A percentile compares a stretch with the other conserved stretches of the same genome.
Conservation (phyloP, 2,888 invertebrate species). For the Sceliomorpha sp. region DNA sequence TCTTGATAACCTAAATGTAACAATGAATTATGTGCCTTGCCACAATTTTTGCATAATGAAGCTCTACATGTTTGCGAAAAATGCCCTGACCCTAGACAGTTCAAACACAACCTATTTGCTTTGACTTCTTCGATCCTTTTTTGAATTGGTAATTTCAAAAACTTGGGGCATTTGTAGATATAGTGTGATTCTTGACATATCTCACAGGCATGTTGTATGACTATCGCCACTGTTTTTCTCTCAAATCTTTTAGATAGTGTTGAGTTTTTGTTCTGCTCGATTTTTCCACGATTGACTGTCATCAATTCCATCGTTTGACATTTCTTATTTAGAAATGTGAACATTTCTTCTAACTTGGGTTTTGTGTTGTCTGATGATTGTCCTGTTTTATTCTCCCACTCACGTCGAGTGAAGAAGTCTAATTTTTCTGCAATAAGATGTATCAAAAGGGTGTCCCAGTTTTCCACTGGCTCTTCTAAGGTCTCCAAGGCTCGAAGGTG, state of each 20-base stretch:
- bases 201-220: conserved; percentile 2
- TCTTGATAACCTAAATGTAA: conserved; percentile 4
- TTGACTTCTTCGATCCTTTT: neutral
- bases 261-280: neutral
- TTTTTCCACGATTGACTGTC: neutral
- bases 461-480: conserved; percentile 3
- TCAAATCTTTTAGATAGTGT: conserved; percentile 3
- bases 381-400: conserved; percentile 11
- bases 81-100: no score
- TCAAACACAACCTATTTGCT: no score
- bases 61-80: conserved; percentile 7
- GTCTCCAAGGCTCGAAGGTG: conserved; percentile 2
- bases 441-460: conserved; percentile 12
- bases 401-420: conserved; percentile 7
- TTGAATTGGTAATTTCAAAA: conserved; percentile 4
- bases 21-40: conserved; percentile 2
- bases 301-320: conserved; percentile 3
- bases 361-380: neutral
- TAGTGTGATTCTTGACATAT: conserved; percentile 4
- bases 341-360: conserved; percentile 3
- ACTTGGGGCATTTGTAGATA: neutral
- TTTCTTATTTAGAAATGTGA: conserved; percentile 4
- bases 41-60: conserved; percentile 6
- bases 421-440: conserved; percentile 1
- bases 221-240: conserved; percentile 2